A percentile compares a stretch with the other conserved stretches of the same genome.
Conservation (phyloP, 2,888 invertebrate species). For the Erebia epiphron region DNA sequence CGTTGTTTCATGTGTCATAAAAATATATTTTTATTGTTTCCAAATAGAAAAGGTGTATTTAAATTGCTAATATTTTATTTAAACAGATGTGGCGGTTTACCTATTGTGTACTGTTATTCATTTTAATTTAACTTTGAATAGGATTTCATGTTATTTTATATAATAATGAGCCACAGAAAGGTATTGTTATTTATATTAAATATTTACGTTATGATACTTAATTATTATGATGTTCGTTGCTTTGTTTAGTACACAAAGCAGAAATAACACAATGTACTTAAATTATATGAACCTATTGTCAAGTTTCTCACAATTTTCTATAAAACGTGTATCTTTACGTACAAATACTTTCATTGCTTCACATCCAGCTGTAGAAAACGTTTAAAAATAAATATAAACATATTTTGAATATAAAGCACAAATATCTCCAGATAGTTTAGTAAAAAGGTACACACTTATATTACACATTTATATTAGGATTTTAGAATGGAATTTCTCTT, state of each 20-base stretch:
- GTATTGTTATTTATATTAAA: slow-evolving; percentile 1
- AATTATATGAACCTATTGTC: neutral
- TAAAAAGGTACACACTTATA: no score
- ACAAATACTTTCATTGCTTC: neutral
- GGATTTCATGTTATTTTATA: slow-evolving; percentile 1
- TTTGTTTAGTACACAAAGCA: neutral
- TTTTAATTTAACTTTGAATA: slow-evolving; percentile 5
- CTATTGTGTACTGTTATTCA: slow-evolving; percentile 7
- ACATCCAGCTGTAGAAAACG: neutral
- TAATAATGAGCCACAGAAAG: neutral
- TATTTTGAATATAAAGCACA: no score
- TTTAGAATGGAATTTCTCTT: neutral
- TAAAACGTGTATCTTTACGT: neutral
- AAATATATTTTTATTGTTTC: slow-evolving; percentile 15
- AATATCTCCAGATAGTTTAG: no score
- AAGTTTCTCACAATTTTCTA: neutral
- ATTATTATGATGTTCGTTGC: neutral
- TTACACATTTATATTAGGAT: no score
- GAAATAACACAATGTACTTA: neutral
- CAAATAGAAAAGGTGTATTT: slow-evolving; percentile 11
- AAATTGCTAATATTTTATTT: slow-evolving; percentile 5
- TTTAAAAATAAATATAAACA: neutral
- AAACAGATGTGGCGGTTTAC: slow-evolving; percentile 3
- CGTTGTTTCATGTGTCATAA: slow-evolving; percentile 31
- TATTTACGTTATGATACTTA: neutral